Evolutionary conservation across 2,113 vertebrate genomes (phyloP).

Genomic region (Azemiops feae): DNA sequence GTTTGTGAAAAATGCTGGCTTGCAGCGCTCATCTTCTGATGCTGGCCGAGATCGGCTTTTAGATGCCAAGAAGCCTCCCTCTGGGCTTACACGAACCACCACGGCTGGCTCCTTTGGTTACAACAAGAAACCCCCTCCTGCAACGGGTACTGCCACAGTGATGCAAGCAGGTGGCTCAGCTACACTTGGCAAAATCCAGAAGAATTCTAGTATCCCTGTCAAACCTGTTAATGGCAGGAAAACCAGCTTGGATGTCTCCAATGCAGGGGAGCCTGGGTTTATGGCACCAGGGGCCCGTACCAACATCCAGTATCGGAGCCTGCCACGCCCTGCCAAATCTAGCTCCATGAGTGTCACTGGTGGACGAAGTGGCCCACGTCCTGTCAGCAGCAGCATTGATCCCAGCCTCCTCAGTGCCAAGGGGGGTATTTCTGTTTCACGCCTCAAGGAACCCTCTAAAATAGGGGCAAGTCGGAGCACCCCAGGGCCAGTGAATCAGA

Average conservation of each 20-base stretch:
- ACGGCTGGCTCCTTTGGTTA: constrained; percentile 89
- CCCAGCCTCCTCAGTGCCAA: constrained; percentile 81
- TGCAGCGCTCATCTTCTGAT: constrained; percentile 92
- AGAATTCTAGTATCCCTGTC: constrained; percentile 90
- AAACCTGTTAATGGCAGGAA: constrained; percentile 86
- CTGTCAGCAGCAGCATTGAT: constrained; percentile 87
- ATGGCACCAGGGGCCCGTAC: constrained; percentile 86
- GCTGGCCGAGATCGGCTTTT: constrained; percentile 83
- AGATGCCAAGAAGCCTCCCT: constrained; percentile 89
- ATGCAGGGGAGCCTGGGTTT: constrained; percentile 78
- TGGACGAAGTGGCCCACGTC: constrained; percentile 72
- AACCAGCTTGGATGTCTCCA: constrained; percentile 90
- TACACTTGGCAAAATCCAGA: constrained; percentile 82
- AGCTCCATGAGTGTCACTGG: constrained; percentile 87
- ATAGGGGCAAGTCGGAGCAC: constrained; percentile 66
- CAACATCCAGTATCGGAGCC: constrained; percentile 92
- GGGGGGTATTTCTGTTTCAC: constrained; percentile 60
- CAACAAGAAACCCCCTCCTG: constrained; percentile 84
- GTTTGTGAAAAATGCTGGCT: constrained; percentile 80
- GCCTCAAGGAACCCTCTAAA: constrained; percentile 84
- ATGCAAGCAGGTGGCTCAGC: constrained; percentile 84
- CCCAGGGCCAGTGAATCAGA: constrained; percentile 88
- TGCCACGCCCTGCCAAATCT: constrained; percentile 93
- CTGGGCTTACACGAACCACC: constrained; percentile 84
- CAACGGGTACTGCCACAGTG: constrained; percentile 81